phyloP scores from a whole-genome alignment of 2,888 invertebrate species.

The Hirtodrosophila trivittata region DNA sequence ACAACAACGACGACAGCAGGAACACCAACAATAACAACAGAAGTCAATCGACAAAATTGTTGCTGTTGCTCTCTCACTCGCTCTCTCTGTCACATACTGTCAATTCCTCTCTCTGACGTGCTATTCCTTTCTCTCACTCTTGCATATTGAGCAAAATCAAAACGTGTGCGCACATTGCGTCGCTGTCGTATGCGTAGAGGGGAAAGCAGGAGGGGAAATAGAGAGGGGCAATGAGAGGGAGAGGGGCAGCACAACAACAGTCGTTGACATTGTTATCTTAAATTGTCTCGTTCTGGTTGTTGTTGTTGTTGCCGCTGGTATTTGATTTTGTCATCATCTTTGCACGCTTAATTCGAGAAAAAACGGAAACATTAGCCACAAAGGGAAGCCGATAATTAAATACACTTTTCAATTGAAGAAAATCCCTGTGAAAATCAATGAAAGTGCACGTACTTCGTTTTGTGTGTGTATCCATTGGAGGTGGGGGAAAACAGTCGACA shows the following conservation, averaged over 20 bases:
- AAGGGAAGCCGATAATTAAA: not conserved
- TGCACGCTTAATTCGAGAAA: conserved; percentile 25
- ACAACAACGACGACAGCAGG: conserved; percentile 21
- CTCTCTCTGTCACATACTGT: not conserved
- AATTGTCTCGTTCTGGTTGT: conserved; percentile 51
- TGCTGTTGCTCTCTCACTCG: conserved; percentile 15
- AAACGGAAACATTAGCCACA: not conserved
- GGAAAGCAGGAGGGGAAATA: not conserved
- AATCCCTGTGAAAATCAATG: too few species aligned
- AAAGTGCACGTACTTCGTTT: too few species aligned
- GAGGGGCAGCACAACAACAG: conserved; percentile 33
- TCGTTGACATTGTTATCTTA: conserved; percentile 77
- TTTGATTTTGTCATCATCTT: conserved; percentile 61
- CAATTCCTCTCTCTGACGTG: not conserved
- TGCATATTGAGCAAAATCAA: conserved; percentile 45
- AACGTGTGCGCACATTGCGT: conserved; percentile 43
- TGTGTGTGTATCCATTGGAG: too few species aligned
- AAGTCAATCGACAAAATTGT: conserved; percentile 31
- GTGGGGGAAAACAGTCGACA: too few species aligned
- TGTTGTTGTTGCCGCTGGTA: conserved; percentile 29
- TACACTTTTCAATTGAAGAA: conserved; percentile 14
- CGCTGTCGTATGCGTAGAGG: conserved; percentile 2
- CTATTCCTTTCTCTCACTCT: conserved; percentile 5
- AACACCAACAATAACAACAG: conserved; percentile 37
- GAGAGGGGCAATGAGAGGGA: not conserved